Evolutionary conservation across 2,797 vertebrate genomes (phyloP), one percentile per base, ranked within the genome.

Genomic region (Sebastes ruberrimus): DNA sequence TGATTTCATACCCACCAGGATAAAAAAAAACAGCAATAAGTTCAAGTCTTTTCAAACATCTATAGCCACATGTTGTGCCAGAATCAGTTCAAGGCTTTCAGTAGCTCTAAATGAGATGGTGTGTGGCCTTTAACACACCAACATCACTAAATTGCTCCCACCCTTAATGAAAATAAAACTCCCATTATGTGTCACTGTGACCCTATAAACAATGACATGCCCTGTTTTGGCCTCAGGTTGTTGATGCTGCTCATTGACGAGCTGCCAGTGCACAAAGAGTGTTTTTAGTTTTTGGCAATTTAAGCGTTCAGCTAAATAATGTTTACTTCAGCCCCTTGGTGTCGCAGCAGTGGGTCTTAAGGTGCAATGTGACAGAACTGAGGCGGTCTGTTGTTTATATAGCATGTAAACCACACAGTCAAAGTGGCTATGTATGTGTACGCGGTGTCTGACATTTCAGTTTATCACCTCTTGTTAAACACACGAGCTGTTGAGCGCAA

Each of bases 381-480:
- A 69, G 38, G 64, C 27, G 52, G 55, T 56, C 46, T 33, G 78
- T 28, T 71, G 61, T 71, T 73, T 73, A n/a, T 53, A 35, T 10
- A 73, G 65, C 52, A 25, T 14, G 7, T 64, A 67, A 86, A 85
- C 68, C 68, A 52, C 53, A 27, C 46, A 8, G 52, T 46, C 42
- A 27, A n/a, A 59, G n/a, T 23, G 30, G 27, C 46, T 49, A 3
- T 5, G 27, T 25, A 10, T 68, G 55, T 30, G 25, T 74, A 46
- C 25, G 68, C 10, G 23, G 67, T 28, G 49, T 38, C 11, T 72
- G 78, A 82, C 13, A 35, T 56, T 76, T 76, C 2, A 13, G 62
- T 84, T 88, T 73, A 88, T 38, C 56, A 25, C 63, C 30, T 68
- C 71, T 72, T 56, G 74, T 87, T 86, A 88, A 89, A 87, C 80